phyloP scores from a whole-genome alignment of 2,888 invertebrate genomes.

The Nemotelus pantherinus region DNA sequence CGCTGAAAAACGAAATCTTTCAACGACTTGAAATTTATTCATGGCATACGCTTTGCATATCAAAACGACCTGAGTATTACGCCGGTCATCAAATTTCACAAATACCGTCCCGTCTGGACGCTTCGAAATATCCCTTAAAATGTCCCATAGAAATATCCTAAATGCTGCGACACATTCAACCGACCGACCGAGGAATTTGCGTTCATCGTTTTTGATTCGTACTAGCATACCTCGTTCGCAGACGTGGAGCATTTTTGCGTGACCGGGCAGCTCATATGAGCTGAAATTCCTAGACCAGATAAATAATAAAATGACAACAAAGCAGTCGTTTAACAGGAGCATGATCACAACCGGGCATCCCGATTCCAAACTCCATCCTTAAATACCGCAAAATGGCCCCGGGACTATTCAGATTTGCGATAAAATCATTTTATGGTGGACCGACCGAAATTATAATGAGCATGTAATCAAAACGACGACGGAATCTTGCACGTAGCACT shows the following conservation, averaged over 20 bases:
- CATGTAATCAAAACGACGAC: slow-evolving; percentile 46
- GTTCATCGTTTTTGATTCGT: slow-evolving; percentile 29
- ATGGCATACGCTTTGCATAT: slow-evolving; percentile 51
- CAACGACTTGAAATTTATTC: slow-evolving; percentile 50
- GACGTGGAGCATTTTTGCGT: slow-evolving; percentile 36
- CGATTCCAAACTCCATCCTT: neutral
- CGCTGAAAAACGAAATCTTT: slow-evolving; percentile 42
- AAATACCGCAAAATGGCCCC: neutral
- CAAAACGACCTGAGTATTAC: slow-evolving; percentile 47
- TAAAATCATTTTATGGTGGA: slow-evolving; percentile 50
- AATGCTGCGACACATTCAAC: neutral
- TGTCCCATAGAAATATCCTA: slow-evolving; percentile 8
- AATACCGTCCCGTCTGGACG: slow-evolving; percentile 40
- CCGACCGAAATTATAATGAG: slow-evolving; percentile 48
- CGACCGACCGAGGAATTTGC: slow-evolving; percentile 19
- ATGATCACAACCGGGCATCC: neutral
- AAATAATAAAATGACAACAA: slow-evolving; percentile 31
- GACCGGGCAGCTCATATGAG: slow-evolving; percentile 27
- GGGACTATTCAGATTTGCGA: slow-evolving; percentile 45
- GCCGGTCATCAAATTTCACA: slow-evolving; percentile 30
- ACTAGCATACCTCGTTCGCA: neutral
- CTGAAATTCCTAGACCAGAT: slow-evolving; percentile 27
- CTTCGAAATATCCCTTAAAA: slow-evolving; percentile 24
- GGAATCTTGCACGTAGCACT: slow-evolving; percentile 43
- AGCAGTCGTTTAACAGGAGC: slow-evolving; percentile 20